phyloP scores from a whole-genome alignment of 2,113 vertebrate genomes.

The Corythornis cristatus region DNA sequence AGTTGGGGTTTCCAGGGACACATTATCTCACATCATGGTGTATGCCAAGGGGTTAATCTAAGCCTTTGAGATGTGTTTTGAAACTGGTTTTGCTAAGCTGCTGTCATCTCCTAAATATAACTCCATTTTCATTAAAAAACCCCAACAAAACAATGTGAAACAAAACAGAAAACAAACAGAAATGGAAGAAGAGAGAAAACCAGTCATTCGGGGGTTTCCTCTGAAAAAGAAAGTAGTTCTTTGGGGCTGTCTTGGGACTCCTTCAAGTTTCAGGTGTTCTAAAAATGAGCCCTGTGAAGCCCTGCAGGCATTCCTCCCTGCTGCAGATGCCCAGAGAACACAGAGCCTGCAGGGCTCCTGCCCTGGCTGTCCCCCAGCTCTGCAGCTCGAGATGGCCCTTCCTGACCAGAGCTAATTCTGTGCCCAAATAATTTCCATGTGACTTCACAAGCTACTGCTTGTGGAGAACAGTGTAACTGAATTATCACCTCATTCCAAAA shows the following conservation, averaged over 20 bases:
- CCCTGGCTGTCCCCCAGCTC: background rate
- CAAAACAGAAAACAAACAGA: background rate
- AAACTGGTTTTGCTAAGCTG: background rate
- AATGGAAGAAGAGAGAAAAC: background rate
- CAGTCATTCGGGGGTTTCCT: background rate
- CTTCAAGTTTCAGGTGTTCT: background rate
- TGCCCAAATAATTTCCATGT: background rate
- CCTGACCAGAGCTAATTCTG: background rate
- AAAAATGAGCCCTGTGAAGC: background rate
- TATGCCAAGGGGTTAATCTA: background rate
- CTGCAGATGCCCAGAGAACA: background rate
- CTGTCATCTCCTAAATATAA: background rate
- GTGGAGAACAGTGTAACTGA: background rate
- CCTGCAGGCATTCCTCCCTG: background rate
- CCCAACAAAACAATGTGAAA: too few species aligned
- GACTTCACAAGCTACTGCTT: background rate
- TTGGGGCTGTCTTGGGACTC: background rate
- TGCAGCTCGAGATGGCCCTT: background rate
- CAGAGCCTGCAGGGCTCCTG: background rate
- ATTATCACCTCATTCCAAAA: conserved; percentile 7
- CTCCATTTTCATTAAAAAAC: background rate
- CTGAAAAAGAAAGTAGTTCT: background rate
- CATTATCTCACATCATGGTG: background rate
- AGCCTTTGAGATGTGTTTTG: background rate
- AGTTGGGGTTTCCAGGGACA: background rate